phyloP scores from a whole-genome alignment of 2,888 invertebrate species.

The Chymomyza fuscimana region DNA sequence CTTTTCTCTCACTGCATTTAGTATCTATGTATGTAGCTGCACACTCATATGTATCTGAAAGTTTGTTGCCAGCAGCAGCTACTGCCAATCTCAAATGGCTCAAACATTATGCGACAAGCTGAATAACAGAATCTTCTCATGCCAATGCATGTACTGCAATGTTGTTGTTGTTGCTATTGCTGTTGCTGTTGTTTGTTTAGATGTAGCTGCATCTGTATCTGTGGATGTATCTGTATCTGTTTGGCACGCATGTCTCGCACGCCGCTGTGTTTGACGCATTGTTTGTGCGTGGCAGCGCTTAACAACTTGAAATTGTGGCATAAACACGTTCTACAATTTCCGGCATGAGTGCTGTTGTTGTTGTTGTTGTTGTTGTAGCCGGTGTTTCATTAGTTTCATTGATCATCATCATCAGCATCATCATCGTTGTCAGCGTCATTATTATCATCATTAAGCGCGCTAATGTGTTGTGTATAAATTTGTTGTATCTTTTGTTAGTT shows the following conservation, averaged over 20 bases:
- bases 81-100: not conserved
- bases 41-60: not conserved
- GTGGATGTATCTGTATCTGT: slow-evolving; percentile 25
- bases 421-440: not conserved
- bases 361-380: slow-evolving; percentile 34
- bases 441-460: not conserved
- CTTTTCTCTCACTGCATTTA: not conserved
- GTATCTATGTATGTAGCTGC: not conserved
- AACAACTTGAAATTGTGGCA: slow-evolving; percentile 74
- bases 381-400: slow-evolving; percentile 62
- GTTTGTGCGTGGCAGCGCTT: slow-evolving; percentile 65
- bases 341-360: slow-evolving; percentile 64
- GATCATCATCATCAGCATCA: slow-evolving; percentile 63
- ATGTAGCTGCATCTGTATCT: slow-evolving; percentile 9
- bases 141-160: slow-evolving; percentile 64
- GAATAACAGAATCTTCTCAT: slow-evolving; percentile 30
- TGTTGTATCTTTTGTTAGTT: slow-evolving; percentile 2
- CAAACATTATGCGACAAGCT: slow-evolving; percentile 13
- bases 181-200: slow-evolving; percentile 12
- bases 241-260: slow-evolving; percentile 66
- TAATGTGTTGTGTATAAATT: not conserved
- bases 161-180: slow-evolving; percentile 49
- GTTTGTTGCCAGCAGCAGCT: not conserved
- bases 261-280: slow-evolving; percentile 57
- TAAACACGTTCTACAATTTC: slow-evolving; percentile 74